Evolutionary conservation across 2,113 vertebrate species (phyloP).

Genomic region (Pampusana beccarii): DNA sequence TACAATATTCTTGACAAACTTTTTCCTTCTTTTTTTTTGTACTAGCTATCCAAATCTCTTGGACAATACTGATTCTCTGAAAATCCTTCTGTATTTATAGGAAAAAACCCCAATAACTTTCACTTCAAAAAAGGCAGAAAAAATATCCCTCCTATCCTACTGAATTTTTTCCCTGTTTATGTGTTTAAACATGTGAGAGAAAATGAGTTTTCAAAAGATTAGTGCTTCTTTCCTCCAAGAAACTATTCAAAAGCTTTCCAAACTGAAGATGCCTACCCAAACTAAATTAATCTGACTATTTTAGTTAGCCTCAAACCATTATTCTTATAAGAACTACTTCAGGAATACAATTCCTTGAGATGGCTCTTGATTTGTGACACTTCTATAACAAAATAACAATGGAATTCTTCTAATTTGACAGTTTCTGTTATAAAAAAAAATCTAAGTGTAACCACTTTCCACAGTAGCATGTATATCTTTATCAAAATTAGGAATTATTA

Average conservation of each 20-base stretch:
- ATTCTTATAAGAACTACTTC: background rate
- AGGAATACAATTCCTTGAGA: background rate
- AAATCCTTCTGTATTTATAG: background rate
- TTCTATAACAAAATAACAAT: background rate
- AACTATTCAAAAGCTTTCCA: background rate
- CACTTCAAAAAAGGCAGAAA: background rate
- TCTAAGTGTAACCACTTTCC: background rate
- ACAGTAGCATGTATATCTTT: background rate
- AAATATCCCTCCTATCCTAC: background rate
- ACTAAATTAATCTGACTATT: background rate
- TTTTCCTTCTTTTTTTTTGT: background rate
- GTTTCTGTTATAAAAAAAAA: background rate
- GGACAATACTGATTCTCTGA: background rate
- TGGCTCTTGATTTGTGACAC: background rate
- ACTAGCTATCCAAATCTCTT: background rate
- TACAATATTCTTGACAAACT: background rate
- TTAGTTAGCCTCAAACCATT: background rate
- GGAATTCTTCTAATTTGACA: background rate
- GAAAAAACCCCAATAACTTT: background rate
- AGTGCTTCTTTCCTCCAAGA: background rate
- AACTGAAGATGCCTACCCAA: background rate
- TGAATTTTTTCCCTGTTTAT: background rate
- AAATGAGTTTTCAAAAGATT: background rate
- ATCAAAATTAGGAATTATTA: background rate
- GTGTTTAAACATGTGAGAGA: background rate